Base-by-base conservation (phyloP, 2,888 invertebrate genomes). In the Aspidapion aeneum region DNA sequence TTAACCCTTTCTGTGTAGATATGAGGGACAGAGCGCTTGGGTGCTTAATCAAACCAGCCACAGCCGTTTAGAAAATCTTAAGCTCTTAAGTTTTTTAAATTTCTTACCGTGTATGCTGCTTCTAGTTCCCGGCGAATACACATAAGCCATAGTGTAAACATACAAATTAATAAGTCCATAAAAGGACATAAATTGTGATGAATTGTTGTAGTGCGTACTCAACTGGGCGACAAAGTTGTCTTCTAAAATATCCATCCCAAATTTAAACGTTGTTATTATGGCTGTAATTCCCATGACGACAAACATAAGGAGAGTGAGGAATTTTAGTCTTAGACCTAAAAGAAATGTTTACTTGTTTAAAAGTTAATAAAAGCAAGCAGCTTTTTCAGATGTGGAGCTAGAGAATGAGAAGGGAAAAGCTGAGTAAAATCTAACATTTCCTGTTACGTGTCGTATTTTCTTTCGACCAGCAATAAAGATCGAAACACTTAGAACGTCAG, bases 161-260 rank as follows among this genome's bases (percentile, higher is more conserved):
- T 97, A 96, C 79, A 96, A 93, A 82, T 98, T 98, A 61, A 96
- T 85, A 55, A 97, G 84, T 21, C 96, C 95, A 78, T 97, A 97
- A 70, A 96, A 90, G 1, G 95, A 91, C 91, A 98, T 95, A 81
- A 98, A 98, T 70, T 97, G 94, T 5, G 94, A 94, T 0, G 96
- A 96, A 70, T 93, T 96, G 73, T 90, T 89, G 79, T 96, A 95
- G 76, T 90, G 91, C 50, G 93, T 91, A 19, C 90, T 89, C 18
- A 96, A 84, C 64, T 93, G 90, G 9, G 95, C 90, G 0, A 96
- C 94, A 83, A 97, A 97, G 81, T 95, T 95, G 79, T 97, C 96
- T 80, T 97, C 94, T 61, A 97, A 81, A 9, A 94, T 90, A 16
- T 91, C 94, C 57, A 93, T 89, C 2, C 97, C 96, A 82, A 96